Base-by-base conservation (phyloP, 92 coral and sea anemone species). In the Isaurus tuberculatus region DNA sequence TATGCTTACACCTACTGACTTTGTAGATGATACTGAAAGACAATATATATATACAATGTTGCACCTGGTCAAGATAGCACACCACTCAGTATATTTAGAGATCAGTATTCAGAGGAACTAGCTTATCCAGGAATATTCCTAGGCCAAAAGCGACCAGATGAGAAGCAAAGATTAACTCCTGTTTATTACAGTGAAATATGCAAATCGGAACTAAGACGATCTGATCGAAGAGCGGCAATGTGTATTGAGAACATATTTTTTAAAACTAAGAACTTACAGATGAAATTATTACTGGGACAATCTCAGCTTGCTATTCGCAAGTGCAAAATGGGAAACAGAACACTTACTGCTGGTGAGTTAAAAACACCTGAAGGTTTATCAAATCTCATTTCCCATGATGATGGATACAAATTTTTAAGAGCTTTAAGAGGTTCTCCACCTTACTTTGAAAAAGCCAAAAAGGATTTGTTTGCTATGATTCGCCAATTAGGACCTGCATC, bases 121-220 rank as follows among this genome's bases (percentile, higher is more conserved):
- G 86, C 86, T 31, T 83, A 82, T 82, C 86, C 86, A 43, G 79
- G 79, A 51, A 67, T 68, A 68, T 81, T 81, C 57, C 53, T 80
- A 17, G 85, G 85, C 26, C 85, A 81, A 31, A 81, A 43, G 68
- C 72, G 80, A 72, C 80, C 80, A 19, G 87, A 83, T 17, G 72
- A 83, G 28, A 26, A 17, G 22, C 65, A 74, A 3, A 74, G 81
- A 29, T 34, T 22, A 37, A 70, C 22, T 15, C 22, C 8, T 33
- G 75, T 70, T 33, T 30, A 36, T 32, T 83, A 83, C 51, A 83
- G 58, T 51, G 79, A 70, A 20, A 57, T 83, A 73, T 70, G 80
- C 32, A 83, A 83, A 58, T 83, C 80, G 23, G 87, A 75, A 48
- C 40, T 85, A 27, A 46, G 81, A 83, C 42, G 70, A 6, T 32